phyloP scores from a whole-genome alignment of 37 sponge, comb jelly and placozoan genomes.

The Corticium candelabrum region DNA sequence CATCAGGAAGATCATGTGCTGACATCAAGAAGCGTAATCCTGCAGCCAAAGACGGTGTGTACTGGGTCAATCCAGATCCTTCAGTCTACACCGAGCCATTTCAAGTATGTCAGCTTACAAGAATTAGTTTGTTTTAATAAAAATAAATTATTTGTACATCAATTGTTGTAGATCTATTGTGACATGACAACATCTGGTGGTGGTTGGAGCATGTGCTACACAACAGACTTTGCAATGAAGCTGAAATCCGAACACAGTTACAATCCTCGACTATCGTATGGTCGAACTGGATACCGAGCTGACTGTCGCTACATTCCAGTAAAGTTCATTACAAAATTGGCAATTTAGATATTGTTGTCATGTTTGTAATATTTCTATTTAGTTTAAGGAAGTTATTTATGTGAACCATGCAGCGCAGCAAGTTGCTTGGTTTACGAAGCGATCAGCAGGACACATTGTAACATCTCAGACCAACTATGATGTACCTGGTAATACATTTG shows the following conservation, averaged over 20 bases:
- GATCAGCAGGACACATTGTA: not conserved
- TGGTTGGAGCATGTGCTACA: not conserved
- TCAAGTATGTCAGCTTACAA: not conserved
- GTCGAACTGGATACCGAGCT: not conserved
- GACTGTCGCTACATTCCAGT: not conserved
- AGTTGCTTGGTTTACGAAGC: not conserved
- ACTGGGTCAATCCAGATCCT: not conserved
- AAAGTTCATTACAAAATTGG: not conserved
- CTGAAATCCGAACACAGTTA: not conserved
- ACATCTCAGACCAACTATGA: not conserved
- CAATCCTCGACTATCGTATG: not conserved
- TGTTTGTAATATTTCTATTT: not conserved
- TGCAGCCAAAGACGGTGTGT: not conserved
- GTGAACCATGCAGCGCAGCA: not conserved
- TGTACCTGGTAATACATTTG: not conserved
- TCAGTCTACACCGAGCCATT: not conserved
- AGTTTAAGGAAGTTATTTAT: not conserved
- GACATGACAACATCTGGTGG: not conserved
- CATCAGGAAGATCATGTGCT: not conserved
- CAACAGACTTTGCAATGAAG: not conserved
- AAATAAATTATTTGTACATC: not conserved
- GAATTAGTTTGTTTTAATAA: not conserved
- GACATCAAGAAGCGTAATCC: not conserved
- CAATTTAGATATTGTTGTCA: not conserved
- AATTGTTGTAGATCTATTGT: slow-evolving; percentile 1